Evolutionary conservation across 2,888 invertebrate species (phyloP), one percentile per base, ranked within the genome.

Genomic region (Dromius quadrimaculatus): DNA sequence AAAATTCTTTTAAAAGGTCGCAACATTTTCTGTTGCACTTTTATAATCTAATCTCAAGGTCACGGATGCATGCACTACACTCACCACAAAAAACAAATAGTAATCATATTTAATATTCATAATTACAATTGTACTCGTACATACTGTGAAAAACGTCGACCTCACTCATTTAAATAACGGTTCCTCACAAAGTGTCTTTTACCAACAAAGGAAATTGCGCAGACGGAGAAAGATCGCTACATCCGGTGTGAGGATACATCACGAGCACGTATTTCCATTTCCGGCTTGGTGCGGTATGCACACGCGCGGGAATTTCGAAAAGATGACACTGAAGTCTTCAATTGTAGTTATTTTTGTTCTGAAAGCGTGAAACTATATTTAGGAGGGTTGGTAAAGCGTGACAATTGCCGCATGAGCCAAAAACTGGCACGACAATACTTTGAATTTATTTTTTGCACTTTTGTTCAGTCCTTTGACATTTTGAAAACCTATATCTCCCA

Each of bases 241-340:
- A 50, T 65, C 65, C 65, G 65, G 65, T 65, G 9, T 20, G n/a
- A 17, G 54, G 50, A 65, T 50, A 65, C 32, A 65, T 38, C 65
- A 65, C 64, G 65, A 65, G 47, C 65, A 65, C 65, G 65, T 38
- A 50, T 65, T 65, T 65, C 65, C 65, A 50, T 50, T 54, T 15
- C 36, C 20, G 43, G n/a, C 13, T 11, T 15, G 11, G 13, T 15
- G 2, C 11, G n/a, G 13, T 8, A 11, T 43, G 8, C 13, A 43
- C 43, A 9, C n/a, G 8, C 13, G 8, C 13, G 15, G 8, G 43
- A 11, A 15, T 8, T 13, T 43, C 43, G n/a, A 8, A 43, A 43
- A n/a, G 8, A 13, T 11, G 8, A 15, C 15, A 43, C 15, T 15
- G 8, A n/a, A n/a, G n/a, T n/a, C n/a, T n/a, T n/a, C n/a, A n/a